These are phyloP conservation scores for Ricordea florida DNA, from an alignment of 92 coral and sea anemone genomes.

Conservation along the genomic window DNA sequence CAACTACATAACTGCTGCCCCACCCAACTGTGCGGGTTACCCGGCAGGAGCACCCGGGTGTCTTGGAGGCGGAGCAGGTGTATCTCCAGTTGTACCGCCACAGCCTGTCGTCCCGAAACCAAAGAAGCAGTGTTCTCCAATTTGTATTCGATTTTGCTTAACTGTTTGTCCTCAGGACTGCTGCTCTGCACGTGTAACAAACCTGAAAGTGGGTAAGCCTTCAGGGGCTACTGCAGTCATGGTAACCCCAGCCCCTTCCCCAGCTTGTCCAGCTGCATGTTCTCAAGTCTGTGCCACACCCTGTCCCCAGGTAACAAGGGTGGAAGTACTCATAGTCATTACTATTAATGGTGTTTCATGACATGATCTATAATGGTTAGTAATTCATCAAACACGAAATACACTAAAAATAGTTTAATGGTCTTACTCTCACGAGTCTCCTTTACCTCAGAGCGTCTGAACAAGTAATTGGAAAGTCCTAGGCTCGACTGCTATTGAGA, in stretches of 20 bases:
- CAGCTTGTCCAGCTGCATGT: constrained; percentile 80
- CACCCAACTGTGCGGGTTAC: neutral
- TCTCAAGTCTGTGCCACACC: constrained; percentile 69
- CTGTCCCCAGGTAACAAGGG: constrained; percentile 73
- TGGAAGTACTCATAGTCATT: neutral
- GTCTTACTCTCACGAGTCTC: too few relatives aligned
- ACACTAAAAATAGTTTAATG: too few relatives aligned
- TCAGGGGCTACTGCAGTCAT: constrained; percentile 41
- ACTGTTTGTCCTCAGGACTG: constrained; percentile 86
- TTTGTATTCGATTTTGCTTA: constrained; percentile 88
- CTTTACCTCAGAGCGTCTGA: too few relatives aligned
- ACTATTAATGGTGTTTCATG: too few relatives aligned
- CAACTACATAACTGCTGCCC: neutral
- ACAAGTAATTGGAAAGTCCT: too few relatives aligned
- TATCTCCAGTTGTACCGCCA: constrained; percentile 31
- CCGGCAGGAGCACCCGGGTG: neutral
- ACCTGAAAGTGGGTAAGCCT: constrained; percentile 23
- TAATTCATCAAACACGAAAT: too few relatives aligned
- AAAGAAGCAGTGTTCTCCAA: constrained; percentile 59
- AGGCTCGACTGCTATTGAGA: too few relatives aligned
- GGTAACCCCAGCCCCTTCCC: constrained; percentile 38
- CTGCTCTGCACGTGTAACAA: constrained; percentile 45
- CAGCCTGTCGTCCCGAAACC: constrained; percentile 34
- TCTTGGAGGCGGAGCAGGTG: neutral
- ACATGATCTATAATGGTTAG: too few relatives aligned